Conservation (phyloP, 1,140 invertebrate species). For the Apis dorsata region DNA sequence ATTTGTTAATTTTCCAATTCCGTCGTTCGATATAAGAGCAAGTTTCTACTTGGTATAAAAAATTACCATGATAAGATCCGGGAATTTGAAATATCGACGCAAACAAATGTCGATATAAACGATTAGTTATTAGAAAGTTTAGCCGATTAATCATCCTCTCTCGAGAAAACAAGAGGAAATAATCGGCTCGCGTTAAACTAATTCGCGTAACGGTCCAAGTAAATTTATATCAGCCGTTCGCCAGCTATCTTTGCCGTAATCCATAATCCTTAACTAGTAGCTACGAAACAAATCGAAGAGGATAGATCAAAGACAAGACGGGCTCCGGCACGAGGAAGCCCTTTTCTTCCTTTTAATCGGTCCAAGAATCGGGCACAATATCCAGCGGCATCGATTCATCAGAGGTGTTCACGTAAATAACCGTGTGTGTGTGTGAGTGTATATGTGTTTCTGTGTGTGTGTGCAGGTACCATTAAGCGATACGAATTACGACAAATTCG, state of each 20-base stretch:
- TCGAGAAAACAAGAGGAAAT: background rate
- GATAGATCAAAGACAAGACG: conserved; percentile 26
- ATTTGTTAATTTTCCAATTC: too few species aligned
- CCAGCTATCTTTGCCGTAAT: conserved; percentile 10
- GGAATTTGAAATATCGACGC: too few species aligned
- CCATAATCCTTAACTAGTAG: background rate
- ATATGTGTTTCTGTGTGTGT: background rate
- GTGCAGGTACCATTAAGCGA: conserved; percentile 65
- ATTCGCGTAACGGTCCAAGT: background rate
- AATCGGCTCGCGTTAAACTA: background rate
- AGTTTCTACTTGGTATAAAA: too few species aligned
- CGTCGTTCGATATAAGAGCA: too few species aligned
- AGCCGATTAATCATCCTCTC: background rate
- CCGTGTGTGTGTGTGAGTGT: background rate
- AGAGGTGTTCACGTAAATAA: conserved; percentile 63
- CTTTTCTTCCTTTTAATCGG: conserved; percentile 30
- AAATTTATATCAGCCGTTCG: conserved; percentile 1
- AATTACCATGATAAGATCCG: too few species aligned
- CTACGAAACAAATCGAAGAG: conserved; percentile 24
- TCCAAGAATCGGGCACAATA: conserved; percentile 40
- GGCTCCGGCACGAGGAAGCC: background rate
- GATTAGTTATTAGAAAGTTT: too few species aligned
- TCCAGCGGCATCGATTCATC: conserved; percentile 58
- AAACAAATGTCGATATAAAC: too few species aligned
- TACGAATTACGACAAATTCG: conserved; percentile 76